Conservation (phyloP, 1,140 invertebrate genomes). For the Antheraea pernyi region DNA sequence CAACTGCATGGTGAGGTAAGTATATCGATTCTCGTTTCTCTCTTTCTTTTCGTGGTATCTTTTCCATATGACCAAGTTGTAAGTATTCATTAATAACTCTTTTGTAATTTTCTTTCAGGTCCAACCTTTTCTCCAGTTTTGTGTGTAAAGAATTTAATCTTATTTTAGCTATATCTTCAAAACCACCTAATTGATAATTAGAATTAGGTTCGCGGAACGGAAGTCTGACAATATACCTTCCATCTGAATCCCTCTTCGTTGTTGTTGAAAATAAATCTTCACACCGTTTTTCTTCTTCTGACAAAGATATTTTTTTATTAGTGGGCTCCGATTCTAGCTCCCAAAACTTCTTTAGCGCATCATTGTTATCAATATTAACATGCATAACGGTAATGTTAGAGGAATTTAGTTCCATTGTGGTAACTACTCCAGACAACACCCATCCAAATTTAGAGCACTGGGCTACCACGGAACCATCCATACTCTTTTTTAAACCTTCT, state of each 20-base stretch:
- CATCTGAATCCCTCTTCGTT: too few species aligned
- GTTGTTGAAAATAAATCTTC: too few species aligned
- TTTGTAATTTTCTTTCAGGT: too few species aligned
- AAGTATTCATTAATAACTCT: conserved; percentile 3
- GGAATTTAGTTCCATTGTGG: not conserved
- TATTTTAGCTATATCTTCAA: conserved; percentile 11
- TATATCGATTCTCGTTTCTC: too few species aligned
- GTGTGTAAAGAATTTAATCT: conserved; percentile 6
- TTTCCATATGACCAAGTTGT: too few species aligned
- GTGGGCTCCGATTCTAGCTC: conserved; percentile 33
- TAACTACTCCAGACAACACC: too few species aligned
- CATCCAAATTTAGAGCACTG: too few species aligned
- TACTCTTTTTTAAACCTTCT: too few species aligned
- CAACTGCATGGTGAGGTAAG: too few species aligned
- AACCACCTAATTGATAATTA: not conserved
- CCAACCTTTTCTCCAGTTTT: not conserved
- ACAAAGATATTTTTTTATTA: conserved; percentile 19
- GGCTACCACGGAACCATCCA: too few species aligned
- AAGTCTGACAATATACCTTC: conserved; percentile 41
- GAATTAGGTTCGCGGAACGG: conserved; percentile 35
- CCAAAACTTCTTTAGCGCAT: conserved; percentile 39
- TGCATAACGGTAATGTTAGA: conserved; percentile 20
- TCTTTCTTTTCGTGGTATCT: too few species aligned
- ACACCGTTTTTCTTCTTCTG: conserved; percentile 33
- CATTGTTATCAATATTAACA: conserved; percentile 26